Percentiles rank a stretch among this genome's conserved stretches.
Evolutionary conservation across 2,113 vertebrate species (phyloP).

Genomic region (Tyrannus savana): DNA sequence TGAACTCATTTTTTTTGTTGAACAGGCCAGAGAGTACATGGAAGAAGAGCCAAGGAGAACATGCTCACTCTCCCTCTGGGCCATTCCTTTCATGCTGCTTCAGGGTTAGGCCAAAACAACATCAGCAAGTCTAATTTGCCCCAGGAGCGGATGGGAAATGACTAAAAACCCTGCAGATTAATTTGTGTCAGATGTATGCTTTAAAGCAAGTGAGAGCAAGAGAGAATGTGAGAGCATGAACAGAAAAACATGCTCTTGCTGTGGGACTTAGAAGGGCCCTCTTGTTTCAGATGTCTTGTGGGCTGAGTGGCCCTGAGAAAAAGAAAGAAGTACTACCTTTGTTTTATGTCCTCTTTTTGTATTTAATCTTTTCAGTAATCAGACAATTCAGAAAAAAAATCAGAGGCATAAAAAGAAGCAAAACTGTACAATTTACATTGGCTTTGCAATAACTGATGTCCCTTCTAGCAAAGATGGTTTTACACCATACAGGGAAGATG

Average conservation of each 20-base stretch:
- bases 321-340: not conserved
- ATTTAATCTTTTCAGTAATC: not conserved
- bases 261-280: not conserved
- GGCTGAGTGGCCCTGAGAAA: not conserved
- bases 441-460: not conserved
- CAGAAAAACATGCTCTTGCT: slow-evolving; percentile 9
- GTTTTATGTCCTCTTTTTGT: not conserved
- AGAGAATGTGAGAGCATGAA: not conserved
- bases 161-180: slow-evolving; percentile 63
- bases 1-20: slow-evolving; percentile 48
- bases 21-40: slow-evolving; percentile 31
- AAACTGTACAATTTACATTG: not conserved
- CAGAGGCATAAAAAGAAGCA: not conserved
- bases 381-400: not conserved
- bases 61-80: slow-evolving; percentile 25
- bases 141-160: slow-evolving; percentile 66
- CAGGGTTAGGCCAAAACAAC: slow-evolving; percentile 61
- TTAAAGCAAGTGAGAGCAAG: slow-evolving; percentile 31
- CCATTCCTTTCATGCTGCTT: slow-evolving; percentile 57
- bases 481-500: not conserved
- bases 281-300: not conserved
- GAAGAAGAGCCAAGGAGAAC: slow-evolving; percentile 62
- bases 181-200: slow-evolving; percentile 66
- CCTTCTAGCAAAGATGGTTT: not conserved
- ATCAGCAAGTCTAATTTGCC: slow-evolving; percentile 74